These are phyloP conservation scores for Sciurus carolinensis DNA, from an alignment of 2,797 vertebrate species.

Conservation along the genomic window DNA sequence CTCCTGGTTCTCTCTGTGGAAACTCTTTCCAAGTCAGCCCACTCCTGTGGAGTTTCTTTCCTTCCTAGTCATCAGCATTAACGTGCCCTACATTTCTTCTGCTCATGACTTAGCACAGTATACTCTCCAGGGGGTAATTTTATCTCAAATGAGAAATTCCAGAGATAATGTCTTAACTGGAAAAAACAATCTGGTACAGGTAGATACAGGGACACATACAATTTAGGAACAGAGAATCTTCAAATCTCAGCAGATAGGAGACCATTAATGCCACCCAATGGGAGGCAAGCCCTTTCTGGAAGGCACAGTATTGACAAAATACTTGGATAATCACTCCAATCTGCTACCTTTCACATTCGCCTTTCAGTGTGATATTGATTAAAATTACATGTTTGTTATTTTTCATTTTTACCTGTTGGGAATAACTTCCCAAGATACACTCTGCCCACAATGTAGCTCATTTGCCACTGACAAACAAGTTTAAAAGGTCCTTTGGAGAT, in stretches of 20 bases:
- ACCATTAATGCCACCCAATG: fast-evolving
- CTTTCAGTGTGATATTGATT: background rate
- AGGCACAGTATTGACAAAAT: background rate
- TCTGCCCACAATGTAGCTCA: fast-evolving
- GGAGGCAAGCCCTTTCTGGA: background rate
- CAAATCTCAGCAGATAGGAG: background rate
- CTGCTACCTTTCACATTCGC: background rate
- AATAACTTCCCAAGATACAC: background rate
- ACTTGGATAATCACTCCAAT: background rate
- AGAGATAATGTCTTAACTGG: background rate
- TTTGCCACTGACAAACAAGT: background rate
- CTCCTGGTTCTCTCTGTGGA: background rate
- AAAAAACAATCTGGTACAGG: background rate
- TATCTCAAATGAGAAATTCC: background rate
- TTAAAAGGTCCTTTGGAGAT: background rate
- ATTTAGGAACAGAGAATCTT: background rate
- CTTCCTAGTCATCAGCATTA: background rate
- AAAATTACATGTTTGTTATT: background rate
- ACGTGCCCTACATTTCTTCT: background rate
- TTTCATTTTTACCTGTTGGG: background rate
- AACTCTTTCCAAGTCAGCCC: background rate
- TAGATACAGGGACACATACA: fast-evolving
- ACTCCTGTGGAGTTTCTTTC: background rate
- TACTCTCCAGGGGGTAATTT: background rate
- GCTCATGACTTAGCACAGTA: background rate